phyloP scores from a whole-genome alignment of 2,888 invertebrate genomes.

The Melinaea marsaeus region DNA sequence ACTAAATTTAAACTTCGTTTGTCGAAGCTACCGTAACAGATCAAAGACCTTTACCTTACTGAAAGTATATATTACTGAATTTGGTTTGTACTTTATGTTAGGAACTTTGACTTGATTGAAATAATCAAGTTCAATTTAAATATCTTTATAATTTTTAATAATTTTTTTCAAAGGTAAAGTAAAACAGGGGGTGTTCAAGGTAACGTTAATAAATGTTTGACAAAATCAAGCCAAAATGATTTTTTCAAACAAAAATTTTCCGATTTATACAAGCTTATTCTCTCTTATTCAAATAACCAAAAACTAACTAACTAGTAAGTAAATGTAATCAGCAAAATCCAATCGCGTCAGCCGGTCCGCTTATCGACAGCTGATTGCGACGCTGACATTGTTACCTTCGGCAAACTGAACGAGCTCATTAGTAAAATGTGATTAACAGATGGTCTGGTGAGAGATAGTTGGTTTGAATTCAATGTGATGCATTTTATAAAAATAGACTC shows the following conservation, averaged over 20 bases:
- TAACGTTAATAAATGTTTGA: too few species aligned
- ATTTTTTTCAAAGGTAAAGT: too few species aligned
- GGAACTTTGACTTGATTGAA: neutral
- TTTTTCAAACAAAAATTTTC: neutral
- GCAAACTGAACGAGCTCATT: constrained; percentile 8
- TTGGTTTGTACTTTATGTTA: constrained; percentile 1
- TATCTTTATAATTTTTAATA: too few species aligned
- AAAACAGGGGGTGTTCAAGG: too few species aligned
- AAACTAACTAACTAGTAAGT: constrained; percentile 11
- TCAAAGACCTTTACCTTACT: neutral
- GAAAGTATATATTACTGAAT: neutral
- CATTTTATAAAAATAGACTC: too few species aligned
- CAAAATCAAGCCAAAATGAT: neutral
- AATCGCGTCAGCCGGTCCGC: constrained; percentile 22
- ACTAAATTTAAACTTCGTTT: neutral
- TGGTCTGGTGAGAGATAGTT: neutral
- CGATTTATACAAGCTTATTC: neutral
- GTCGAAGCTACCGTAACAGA: neutral
- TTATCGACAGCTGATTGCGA: constrained; percentile 23
- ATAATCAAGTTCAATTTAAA: too few species aligned
- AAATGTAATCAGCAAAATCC: constrained; percentile 15
- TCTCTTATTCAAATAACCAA: constrained; percentile 1
- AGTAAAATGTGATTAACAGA: constrained; percentile 3
- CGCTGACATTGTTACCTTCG: constrained; percentile 22
- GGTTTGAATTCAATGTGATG: neutral